These are phyloP conservation scores for Drosophila burlai DNA, from an alignment of 1,140 invertebrate species.

Conservation along the genomic window DNA sequence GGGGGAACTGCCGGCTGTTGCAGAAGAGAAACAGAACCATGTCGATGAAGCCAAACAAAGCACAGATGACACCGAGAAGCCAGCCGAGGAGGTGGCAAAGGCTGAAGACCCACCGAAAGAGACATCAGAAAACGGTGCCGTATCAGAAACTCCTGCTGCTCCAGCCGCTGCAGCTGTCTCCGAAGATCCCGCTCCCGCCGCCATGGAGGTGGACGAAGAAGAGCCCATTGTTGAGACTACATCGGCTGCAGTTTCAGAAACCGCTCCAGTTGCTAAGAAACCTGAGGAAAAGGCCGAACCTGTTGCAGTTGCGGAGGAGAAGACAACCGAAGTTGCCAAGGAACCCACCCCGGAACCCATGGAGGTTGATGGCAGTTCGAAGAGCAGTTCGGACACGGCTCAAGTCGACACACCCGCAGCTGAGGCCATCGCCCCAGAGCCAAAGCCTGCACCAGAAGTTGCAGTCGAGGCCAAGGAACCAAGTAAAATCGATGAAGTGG, in stretches of 20 bases:
- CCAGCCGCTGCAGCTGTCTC: constrained; percentile 4
- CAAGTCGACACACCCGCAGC: constrained; percentile 32
- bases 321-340: constrained; percentile 47
- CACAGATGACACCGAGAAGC: constrained; percentile 40
- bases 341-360: constrained; percentile 73
- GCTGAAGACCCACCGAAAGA: constrained; percentile 44
- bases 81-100: constrained; percentile 22
- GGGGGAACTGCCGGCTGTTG: constrained; percentile 20
- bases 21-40: constrained; percentile 62
- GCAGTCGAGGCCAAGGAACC: constrained; percentile 18
- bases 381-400: constrained; percentile 59
- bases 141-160: constrained; percentile 32
- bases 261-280: constrained; percentile 31
- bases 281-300: constrained; percentile 29
- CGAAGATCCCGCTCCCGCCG: constrained; percentile 19
- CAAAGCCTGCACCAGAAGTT: constrained; percentile 15
- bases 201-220: constrained; percentile 68
- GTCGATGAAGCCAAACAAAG: constrained; percentile 49
- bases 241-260: constrained; percentile 19
- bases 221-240: constrained; percentile 22
- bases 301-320: constrained; percentile 32
- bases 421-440: constrained; percentile 11
- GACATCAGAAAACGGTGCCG: constrained; percentile 28
- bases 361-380: constrained; percentile 74
- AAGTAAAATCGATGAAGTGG: constrained; percentile 46